Percentiles rank a stretch among this genome's conserved stretches.
phyloP scores from a whole-genome alignment of 1,140 invertebrate genomes.

The Cyrtorhinus lividipennis region DNA sequence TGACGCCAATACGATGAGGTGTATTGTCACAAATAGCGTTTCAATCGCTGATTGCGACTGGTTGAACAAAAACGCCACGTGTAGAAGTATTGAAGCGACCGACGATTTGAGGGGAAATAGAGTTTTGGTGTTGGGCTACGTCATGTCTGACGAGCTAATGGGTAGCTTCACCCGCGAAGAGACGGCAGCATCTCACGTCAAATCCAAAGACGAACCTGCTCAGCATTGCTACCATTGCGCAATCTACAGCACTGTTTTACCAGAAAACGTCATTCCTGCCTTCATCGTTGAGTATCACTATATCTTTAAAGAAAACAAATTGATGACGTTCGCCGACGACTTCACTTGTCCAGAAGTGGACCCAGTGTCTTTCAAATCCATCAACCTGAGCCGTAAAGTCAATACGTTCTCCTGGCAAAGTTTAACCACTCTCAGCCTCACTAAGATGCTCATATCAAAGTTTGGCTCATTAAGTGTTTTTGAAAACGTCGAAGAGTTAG shows the following conservation, averaged over 20 bases:
- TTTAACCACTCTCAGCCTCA: neutral
- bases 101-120: constrained; percentile 11
- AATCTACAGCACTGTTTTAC: neutral
- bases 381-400: neutral
- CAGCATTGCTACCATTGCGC: constrained; percentile 7
- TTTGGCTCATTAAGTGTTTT: constrained; percentile 17
- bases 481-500: constrained; percentile 20
- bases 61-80: constrained; percentile 2
- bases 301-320: neutral
- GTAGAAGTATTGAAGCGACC: constrained; percentile 4
- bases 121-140: neutral
- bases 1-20: neutral
- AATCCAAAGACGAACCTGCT: neutral
- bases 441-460: constrained; percentile 5
- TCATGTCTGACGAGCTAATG: constrained; percentile 4
- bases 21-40: constrained; percentile 22
- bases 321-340: neutral
- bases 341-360: neutral
- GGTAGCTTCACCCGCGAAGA: constrained; percentile 1
- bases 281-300: constrained; percentile 25
- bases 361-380: neutral
- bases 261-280: constrained; percentile 18
- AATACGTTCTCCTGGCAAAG: neutral
- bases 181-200: neutral
- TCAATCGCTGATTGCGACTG: constrained; percentile 21